Evolutionary conservation across 2,888 invertebrate genomes (phyloP), one percentile per base, ranked within the genome.

Genomic region (Morpho achilles): DNA sequence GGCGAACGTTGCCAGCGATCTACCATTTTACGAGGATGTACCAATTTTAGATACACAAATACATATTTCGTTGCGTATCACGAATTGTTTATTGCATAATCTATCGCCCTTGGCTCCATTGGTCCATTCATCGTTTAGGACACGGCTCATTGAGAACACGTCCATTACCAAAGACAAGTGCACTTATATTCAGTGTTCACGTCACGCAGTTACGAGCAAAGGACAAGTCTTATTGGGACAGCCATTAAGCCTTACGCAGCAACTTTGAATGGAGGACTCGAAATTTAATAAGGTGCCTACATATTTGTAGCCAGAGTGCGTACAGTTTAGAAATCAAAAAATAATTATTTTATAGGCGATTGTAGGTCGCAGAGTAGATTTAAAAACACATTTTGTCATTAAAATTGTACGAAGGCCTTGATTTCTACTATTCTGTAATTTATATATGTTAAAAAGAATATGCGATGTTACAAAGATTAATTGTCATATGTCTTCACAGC

Each of bases 51-150:
- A 56, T 43, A 45, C 43, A 44, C 50, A 48, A 54, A 59, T 63
- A 65, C 42, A 46, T 40, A 69, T 68, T 68, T 68, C 65, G 62
- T 64, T 62, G 53, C 49, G 60, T 61, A 62, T 67, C 63, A 67
- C 67, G 71, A 79, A 75, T 76, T 77, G 78, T 78, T 74, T 74
- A 75, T 81, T 82, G 64, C 63, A 76, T 71, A 72, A 71, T 69
- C 71, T 67, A 70, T 71, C 76, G 82, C 80, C 85, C 84, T 83
- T 82, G 83, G 74, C 73, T 72, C 73, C 73, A 72, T 76, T 75
- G 72, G 69, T 68, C 73, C 72, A 72, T 72, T 73, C 75, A 74
- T 76, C 68, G 69, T 64, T 66, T 69, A 70, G 74, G 73, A 77
- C 77, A 78, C 75, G 78, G 76, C 75, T 76, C 72, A 73, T 73